Conservation (phyloP, 2,113 vertebrate species). For the Rhabdornis inornatus region DNA sequence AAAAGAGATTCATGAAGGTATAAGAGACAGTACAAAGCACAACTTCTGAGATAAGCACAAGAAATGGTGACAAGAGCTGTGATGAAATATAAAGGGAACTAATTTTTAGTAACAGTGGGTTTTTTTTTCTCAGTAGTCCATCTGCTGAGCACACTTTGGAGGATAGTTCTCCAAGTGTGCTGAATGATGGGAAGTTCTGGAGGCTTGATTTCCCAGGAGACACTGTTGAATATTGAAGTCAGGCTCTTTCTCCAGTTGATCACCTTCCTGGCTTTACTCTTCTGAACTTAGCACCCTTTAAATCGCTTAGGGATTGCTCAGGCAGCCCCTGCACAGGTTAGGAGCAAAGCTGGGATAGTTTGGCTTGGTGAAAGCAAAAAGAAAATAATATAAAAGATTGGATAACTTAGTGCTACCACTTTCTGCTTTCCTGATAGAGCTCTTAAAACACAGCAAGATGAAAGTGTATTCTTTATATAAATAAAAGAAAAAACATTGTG, state of each 20-base stretch:
- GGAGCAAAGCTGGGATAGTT: not conserved
- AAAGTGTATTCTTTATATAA: not conserved
- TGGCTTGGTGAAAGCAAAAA: not conserved
- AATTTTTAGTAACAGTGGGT: not conserved
- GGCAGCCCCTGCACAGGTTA: not conserved
- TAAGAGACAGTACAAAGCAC: not conserved
- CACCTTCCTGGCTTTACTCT: not conserved
- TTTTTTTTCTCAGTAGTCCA: not conserved
- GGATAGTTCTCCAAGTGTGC: not conserved
- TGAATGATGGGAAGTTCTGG: not conserved
- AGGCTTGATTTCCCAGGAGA: not conserved
- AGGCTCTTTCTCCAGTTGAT: not conserved
- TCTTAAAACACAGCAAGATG: not conserved
- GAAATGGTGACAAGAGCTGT: not conserved
- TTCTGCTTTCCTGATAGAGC: not conserved
- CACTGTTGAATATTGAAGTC: not conserved
- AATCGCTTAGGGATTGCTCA: not conserved
- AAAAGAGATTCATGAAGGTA: not conserved
- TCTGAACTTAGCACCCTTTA: not conserved
- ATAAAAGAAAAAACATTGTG: not conserved
- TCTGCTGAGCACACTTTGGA: not conserved
- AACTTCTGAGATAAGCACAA: conserved; percentile 15
- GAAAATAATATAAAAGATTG: not conserved
- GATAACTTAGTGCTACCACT: not conserved
- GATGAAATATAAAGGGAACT: not conserved